phyloP scores from a whole-genome alignment of 2,113 vertebrate genomes.

The Corvus hawaiiensis region DNA sequence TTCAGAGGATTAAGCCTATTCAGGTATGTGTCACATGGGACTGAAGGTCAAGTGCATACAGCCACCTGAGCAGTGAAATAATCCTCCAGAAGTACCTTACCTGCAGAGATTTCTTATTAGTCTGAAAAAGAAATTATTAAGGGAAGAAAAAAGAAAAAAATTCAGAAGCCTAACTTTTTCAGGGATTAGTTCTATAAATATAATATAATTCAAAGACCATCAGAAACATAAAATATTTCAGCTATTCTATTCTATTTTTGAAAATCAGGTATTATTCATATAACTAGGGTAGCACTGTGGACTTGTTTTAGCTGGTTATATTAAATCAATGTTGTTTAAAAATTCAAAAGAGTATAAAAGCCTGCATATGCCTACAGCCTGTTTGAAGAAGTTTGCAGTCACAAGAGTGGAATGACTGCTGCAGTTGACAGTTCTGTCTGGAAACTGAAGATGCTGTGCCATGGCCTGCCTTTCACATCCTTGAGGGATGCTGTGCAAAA shows the following conservation, averaged over 20 bases:
- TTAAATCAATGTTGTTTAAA: background rate
- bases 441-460: background rate
- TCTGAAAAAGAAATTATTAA: conserved; percentile 1
- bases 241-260: background rate
- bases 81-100: background rate
- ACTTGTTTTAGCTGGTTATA: background rate
- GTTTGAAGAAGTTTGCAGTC: background rate
- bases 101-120: background rate
- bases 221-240: background rate
- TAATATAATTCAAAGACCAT: background rate
- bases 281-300: background rate
- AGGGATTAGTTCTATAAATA: background rate
- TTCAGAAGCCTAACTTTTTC: background rate
- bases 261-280: background rate
- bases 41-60: conserved; percentile 14
- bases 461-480: background rate
- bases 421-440: background rate
- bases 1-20: conserved; percentile 28
- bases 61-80: background rate
- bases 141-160: background rate
- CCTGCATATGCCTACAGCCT: background rate
- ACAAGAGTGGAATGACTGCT: background rate
- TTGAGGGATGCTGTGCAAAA: background rate
- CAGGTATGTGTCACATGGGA: background rate
- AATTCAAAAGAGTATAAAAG: background rate